A percentile compares a stretch with the other conserved stretches of the same genome.
phyloP scores from a whole-genome alignment of 1,140 invertebrate species.

The Mesaphorura yosii region DNA sequence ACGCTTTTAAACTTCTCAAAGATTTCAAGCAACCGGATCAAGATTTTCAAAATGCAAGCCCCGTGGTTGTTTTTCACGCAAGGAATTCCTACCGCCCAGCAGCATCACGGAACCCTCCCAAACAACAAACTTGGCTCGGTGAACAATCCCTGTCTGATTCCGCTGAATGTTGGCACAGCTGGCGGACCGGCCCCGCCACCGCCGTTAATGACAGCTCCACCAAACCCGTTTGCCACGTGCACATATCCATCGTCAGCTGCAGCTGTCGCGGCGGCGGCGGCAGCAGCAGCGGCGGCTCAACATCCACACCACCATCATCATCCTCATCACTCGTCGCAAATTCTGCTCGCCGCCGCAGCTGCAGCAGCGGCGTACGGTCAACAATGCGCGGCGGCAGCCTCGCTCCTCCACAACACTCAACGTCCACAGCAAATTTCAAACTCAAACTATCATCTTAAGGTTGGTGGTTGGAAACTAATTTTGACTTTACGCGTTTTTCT shows the following conservation, averaged over 20 bases:
- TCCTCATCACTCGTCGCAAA: constrained; percentile 8
- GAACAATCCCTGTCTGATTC: no score
- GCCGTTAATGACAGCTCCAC: constrained; percentile 5
- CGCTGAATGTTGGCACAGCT: no score
- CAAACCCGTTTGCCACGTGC: no score
- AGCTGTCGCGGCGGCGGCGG: background rate
- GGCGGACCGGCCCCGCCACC: constrained; percentile 4
- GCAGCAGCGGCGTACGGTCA: constrained; percentile 25
- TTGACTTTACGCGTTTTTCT: no score
- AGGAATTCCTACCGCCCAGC: no score
- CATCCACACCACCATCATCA: constrained; percentile 1
- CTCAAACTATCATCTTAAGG: constrained; percentile 23
- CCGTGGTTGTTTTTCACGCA: no score
- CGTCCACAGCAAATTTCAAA: constrained; percentile 18
- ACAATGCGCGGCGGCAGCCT: constrained; percentile 28
- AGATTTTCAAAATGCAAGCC: no score
- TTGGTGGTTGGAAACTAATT: no score
- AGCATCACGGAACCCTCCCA: no score
- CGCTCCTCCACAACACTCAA: constrained; percentile 19
- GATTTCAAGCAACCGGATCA: no score
- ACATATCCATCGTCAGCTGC: background rate
- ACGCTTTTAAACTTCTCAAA: no score
- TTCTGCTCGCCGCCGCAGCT: constrained; percentile 18
- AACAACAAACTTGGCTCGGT: no score
- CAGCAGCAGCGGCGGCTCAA: background rate